Evolutionary conservation across 2,888 invertebrate genomes (phyloP).

Genomic region (Gandaritis pyraliata): DNA sequence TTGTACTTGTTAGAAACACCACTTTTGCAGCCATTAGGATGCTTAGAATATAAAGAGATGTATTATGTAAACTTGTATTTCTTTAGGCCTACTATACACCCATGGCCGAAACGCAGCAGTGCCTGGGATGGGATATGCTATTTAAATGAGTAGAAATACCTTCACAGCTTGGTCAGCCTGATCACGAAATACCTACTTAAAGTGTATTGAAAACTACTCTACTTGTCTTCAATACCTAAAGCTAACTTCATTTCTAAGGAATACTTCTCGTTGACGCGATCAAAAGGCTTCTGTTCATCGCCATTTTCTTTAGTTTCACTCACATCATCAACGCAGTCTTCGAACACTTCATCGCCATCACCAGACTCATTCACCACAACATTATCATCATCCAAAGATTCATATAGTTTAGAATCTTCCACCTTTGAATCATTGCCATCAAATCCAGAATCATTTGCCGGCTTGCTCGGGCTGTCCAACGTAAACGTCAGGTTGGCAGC

Average conservation of each 20-base stretch:
- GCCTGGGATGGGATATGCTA: too few species aligned
- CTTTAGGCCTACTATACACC: not conserved
- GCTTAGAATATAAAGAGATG: not conserved
- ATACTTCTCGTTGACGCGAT: slow-evolving; percentile 63
- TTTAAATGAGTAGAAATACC: too few species aligned
- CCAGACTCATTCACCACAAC: slow-evolving; percentile 42
- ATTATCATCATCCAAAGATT: slow-evolving; percentile 17
- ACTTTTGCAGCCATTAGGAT: not conserved
- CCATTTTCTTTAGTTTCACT: not conserved
- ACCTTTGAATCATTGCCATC: slow-evolving; percentile 37
- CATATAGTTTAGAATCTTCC: slow-evolving; percentile 28
- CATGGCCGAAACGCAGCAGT: too few species aligned
- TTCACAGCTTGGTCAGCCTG: too few species aligned
- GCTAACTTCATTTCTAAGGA: slow-evolving; percentile 77
- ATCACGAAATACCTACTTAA: too few species aligned
- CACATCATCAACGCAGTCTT: slow-evolving; percentile 65
- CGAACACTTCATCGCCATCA: slow-evolving; percentile 61
- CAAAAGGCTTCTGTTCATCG: slow-evolving; percentile 39
- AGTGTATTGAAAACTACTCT: slow-evolving; percentile 18
- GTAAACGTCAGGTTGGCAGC: slow-evolving; percentile 24
- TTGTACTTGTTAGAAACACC: slow-evolving; percentile 1
- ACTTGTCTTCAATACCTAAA: slow-evolving; percentile 56
- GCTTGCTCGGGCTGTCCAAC: slow-evolving; percentile 20
- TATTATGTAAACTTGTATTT: not conserved
- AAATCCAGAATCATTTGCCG: slow-evolving; percentile 45